Conservation (phyloP, 2,888 invertebrate species). For the Melieria crassipennis region DNA sequence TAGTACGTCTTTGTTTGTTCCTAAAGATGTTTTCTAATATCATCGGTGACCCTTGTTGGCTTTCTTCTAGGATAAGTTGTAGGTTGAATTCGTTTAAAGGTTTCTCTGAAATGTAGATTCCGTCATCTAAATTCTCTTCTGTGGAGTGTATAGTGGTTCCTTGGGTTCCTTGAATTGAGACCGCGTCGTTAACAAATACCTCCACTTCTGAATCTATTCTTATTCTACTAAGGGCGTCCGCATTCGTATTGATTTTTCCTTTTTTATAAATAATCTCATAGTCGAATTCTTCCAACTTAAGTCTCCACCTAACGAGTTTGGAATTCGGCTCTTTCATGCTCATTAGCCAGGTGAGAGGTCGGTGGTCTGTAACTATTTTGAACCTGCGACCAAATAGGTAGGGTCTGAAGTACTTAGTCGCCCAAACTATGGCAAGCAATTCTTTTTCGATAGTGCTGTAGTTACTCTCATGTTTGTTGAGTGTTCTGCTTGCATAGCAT, state of each 20-base stretch:
- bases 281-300: conserved; percentile 45
- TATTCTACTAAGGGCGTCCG: conserved; percentile 48
- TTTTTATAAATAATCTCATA: conserved; percentile 48
- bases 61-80: neutral
- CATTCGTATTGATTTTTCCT: conserved; percentile 46
- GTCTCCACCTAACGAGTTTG: conserved; percentile 31
- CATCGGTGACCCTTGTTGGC: too few species aligned
- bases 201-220: conserved; percentile 1
- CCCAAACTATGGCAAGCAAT: conserved; percentile 49
- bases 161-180: neutral
- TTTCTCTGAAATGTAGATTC: neutral
- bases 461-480: conserved; percentile 45
- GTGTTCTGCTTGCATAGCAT: conserved; percentile 45
- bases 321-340: conserved; percentile 34
- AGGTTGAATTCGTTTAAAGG: neutral
- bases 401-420: conserved; percentile 48
- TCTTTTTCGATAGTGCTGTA: conserved; percentile 52
- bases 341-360: conserved; percentile 51
- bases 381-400: conserved; percentile 53
- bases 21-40: neutral
- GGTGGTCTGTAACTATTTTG: conserved; percentile 54
- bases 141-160: too few species aligned
- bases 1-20: neutral
- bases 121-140: neutral
- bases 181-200: neutral